Conservation (phyloP, 1,140 invertebrate species). For the Sinella curviseta region DNA sequence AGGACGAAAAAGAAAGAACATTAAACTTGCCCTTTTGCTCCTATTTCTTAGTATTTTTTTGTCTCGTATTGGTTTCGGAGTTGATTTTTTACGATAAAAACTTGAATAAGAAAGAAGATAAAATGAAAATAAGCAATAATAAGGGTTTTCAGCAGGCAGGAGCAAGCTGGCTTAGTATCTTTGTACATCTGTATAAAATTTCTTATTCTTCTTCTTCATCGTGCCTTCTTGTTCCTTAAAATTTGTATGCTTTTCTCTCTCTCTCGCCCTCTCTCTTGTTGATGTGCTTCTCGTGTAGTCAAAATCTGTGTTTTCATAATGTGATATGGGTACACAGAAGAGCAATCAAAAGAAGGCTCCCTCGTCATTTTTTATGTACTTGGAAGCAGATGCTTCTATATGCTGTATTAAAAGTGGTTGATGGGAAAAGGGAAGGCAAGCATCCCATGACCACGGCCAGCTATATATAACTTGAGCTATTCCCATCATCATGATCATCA, state of each 20-base stretch:
- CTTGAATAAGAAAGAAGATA: not conserved
- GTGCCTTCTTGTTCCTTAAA: too few relatives aligned
- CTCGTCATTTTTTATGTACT: too few relatives aligned
- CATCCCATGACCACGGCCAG: constrained; percentile 7
- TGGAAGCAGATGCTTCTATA: not conserved
- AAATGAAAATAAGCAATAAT: constrained; percentile 20
- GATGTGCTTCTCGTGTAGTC: too few relatives aligned
- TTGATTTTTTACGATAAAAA: constrained; percentile 25
- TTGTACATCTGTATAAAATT: not conserved
- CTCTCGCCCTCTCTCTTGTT: too few relatives aligned
- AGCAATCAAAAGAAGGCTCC: too few relatives aligned
- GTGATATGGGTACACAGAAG: constrained; percentile 15
- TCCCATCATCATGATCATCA: too few relatives aligned
- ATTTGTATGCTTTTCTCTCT: too few relatives aligned
- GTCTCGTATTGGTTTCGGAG: not conserved
- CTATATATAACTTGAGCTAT: not conserved
- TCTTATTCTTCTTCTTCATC: not conserved
- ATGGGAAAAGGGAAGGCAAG: not conserved
- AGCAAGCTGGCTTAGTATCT: not conserved
- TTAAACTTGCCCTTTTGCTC: constrained; percentile 21
- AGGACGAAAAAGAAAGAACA: constrained; percentile 16
- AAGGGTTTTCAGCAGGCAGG: not conserved
- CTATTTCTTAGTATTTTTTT: not conserved
- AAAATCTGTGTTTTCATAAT: constrained; percentile 4
- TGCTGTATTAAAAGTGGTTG: not conserved